These are phyloP conservation scores for Acipenser ruthenus DNA, from an alignment of 2,797 vertebrate genomes.

Conservation along the genomic window DNA sequence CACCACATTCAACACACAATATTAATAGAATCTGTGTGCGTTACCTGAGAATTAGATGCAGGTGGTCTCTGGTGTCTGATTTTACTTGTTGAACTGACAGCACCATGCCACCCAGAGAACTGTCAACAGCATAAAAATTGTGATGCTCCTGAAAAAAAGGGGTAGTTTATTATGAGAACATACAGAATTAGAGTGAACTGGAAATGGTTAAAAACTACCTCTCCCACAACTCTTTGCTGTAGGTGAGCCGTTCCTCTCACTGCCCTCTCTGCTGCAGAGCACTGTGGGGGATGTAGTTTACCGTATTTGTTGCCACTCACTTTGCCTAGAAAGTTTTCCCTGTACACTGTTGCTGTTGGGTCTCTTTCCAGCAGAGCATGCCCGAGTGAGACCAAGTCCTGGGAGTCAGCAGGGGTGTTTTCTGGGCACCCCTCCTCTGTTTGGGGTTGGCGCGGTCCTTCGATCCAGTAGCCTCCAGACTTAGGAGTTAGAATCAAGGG, in stretches of 20 bases:
- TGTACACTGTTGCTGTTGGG: constrained; percentile 57
- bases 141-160: constrained; percentile 53
- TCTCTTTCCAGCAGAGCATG: constrained; percentile 69
- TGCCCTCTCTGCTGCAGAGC: no score
- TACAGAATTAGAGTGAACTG: background rate
- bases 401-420: constrained; percentile 41
- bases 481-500: constrained; percentile 59
- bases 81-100: constrained; percentile 67
- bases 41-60: no score
- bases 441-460: constrained; percentile 40
- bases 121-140: constrained; percentile 59
- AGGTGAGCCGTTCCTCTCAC: no score
- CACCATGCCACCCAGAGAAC: constrained; percentile 53
- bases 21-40: no score
- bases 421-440: background rate
- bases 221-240: no score
- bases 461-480: constrained; percentile 63
- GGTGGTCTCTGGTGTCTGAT: no score
- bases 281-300: no score
- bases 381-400: constrained; percentile 35
- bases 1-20: no score
- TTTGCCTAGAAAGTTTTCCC: constrained; percentile 52
- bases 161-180: no score
- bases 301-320: constrained; percentile 34
- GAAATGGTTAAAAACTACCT: no score